A percentile compares a stretch with the other conserved stretches of the same genome.
Conservation (phyloP, 1,140 invertebrate genomes). For the Drosophila simulans region DNA sequence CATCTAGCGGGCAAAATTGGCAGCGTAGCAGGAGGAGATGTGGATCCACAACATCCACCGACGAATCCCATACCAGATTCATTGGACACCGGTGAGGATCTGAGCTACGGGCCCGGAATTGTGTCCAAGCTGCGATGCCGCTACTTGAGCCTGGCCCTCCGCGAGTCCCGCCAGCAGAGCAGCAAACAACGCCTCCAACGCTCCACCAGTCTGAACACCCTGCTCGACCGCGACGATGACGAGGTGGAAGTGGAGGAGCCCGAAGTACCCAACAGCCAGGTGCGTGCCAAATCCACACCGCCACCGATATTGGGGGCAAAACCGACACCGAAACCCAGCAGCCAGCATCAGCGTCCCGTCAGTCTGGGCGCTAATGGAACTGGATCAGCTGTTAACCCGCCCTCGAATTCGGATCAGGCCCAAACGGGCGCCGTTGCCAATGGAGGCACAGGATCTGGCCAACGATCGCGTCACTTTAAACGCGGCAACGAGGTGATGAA, state of each 20-base stretch:
- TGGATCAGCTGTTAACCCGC: background rate
- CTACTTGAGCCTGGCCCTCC: slow-evolving; percentile 92
- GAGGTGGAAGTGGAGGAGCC: slow-evolving; percentile 52
- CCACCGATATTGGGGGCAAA: slow-evolving; percentile 64
- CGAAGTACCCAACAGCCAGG: slow-evolving; percentile 12
- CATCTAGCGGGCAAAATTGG: slow-evolving; percentile 54
- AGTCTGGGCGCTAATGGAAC: slow-evolving; percentile 40
- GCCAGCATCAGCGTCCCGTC: slow-evolving; percentile 38
- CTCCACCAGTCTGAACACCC: slow-evolving; percentile 93
- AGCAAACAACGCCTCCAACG: slow-evolving; percentile 89
- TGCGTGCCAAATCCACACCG: slow-evolving; percentile 36
- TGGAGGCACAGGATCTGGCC: slow-evolving; percentile 16
- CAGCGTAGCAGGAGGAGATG: slow-evolving; percentile 25
- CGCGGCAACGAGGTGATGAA: slow-evolving; percentile 87
- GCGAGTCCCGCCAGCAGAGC: slow-evolving; percentile 88
- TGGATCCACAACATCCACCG: background rate
- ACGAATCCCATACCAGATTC: slow-evolving; percentile 9
- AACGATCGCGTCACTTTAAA: slow-evolving; percentile 77
- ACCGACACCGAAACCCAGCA: slow-evolving; percentile 46
- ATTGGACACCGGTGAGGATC: slow-evolving; percentile 87
- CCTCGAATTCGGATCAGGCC: background rate
- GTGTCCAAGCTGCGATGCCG: slow-evolving; percentile 93
- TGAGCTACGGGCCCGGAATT: slow-evolving; percentile 96
- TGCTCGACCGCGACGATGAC: slow-evolving; percentile 88
- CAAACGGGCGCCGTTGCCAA: slow-evolving; percentile 15